phyloP scores from a whole-genome alignment of 2,888 invertebrate species.

The Platycheirus rosarum region DNA sequence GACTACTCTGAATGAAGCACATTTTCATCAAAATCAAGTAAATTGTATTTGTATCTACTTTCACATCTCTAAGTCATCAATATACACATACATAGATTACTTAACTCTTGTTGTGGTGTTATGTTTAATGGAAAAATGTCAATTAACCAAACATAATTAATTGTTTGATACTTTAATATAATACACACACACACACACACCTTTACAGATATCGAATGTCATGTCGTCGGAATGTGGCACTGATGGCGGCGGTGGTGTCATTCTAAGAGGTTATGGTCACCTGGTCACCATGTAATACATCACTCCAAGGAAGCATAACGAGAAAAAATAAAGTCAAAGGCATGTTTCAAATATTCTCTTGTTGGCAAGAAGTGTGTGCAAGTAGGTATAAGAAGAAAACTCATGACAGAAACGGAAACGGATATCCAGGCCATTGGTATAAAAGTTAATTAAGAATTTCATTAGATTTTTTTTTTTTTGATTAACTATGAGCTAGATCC shows the following conservation, averaged over 20 bases:
- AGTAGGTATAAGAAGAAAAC: slow-evolving; percentile 8
- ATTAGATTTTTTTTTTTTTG: slow-evolving; percentile 51
- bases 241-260: not conserved
- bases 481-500: slow-evolving; percentile 45
- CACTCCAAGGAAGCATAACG: not conserved
- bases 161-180: slow-evolving; percentile 36
- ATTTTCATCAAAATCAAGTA: too few species aligned
- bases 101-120: slow-evolving; percentile 25
- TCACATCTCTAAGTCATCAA: slow-evolving; percentile 29
- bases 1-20: too few species aligned
- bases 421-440: slow-evolving; percentile 39
- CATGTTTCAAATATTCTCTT: slow-evolving; percentile 3
- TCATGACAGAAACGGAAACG: slow-evolving; percentile 36
- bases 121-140: slow-evolving; percentile 48
- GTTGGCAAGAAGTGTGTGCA: not conserved
- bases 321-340: slow-evolving; percentile 12
- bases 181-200: slow-evolving; percentile 11
- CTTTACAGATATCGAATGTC: slow-evolving; percentile 47
- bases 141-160: slow-evolving; percentile 68
- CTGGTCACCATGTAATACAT: not conserved
- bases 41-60: not conserved
- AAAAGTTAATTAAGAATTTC: slow-evolving; percentile 68
- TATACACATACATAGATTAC: slow-evolving; percentile 52
- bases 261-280: slow-evolving; percentile 17
- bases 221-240: slow-evolving; percentile 7